phyloP scores from a whole-genome alignment of 1,140 invertebrate species.

The Hycleus cichorii region DNA sequence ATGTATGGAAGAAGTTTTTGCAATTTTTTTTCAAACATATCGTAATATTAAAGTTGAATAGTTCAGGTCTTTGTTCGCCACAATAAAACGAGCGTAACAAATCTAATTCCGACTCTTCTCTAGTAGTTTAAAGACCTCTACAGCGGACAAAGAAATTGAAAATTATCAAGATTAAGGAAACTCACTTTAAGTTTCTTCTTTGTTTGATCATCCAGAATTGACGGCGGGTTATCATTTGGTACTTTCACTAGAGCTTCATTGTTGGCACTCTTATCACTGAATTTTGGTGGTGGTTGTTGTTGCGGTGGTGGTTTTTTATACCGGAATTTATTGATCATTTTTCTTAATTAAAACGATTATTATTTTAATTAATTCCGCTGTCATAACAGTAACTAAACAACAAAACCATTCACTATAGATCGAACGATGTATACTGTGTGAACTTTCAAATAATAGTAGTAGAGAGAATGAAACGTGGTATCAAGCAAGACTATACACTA shows the following conservation, averaged over 20 bases:
- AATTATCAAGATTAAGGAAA: neutral
- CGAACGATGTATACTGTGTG: slow-evolving; percentile 11
- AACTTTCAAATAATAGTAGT: slow-evolving; percentile 11
- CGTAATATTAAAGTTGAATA: neutral
- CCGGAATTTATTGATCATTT: slow-evolving; percentile 36
- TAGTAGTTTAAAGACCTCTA: too few species aligned
- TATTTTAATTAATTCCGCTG: neutral
- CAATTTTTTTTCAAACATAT: too few species aligned
- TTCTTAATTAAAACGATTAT: slow-evolving; percentile 3
- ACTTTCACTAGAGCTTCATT: neutral
- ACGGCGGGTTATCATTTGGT: neutral
- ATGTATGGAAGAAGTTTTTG: too few species aligned
- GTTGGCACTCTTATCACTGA: slow-evolving; percentile 14
- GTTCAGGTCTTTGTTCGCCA: neutral
- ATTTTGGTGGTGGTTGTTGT: slow-evolving; percentile 4
- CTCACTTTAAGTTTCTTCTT: slow-evolving; percentile 27
- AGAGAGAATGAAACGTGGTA: slow-evolving; percentile 8
- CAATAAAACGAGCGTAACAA: neutral
- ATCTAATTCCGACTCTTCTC: too few species aligned
- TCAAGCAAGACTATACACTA: neutral
- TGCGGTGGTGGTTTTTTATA: slow-evolving; percentile 28
- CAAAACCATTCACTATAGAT: slow-evolving; percentile 19
- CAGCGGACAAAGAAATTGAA: neutral
- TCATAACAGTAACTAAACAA: too few species aligned
- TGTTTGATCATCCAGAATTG: slow-evolving; percentile 22